A percentile compares a stretch with the other conserved stretches of the same genome.
phyloP scores from a whole-genome alignment of 2,888 invertebrate species.

The Homarus gammarus region DNA sequence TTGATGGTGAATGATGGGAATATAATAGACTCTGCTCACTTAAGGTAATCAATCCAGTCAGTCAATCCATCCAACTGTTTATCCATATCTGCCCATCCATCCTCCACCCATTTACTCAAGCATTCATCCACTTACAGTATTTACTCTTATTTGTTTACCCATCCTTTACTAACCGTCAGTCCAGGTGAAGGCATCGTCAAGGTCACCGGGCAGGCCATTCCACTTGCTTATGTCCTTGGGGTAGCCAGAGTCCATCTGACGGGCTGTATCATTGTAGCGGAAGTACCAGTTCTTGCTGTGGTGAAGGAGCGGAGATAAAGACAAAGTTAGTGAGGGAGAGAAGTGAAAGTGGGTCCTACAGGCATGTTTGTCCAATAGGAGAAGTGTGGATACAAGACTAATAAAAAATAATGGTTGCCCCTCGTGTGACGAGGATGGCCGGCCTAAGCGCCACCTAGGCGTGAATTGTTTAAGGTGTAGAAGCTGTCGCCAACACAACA shows the following conservation, averaged over 20 bases:
- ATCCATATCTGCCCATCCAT: background rate
- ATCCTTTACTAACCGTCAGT: constrained; percentile 85
- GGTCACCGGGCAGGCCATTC: constrained; percentile 92
- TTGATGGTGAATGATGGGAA: background rate
- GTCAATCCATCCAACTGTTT: no score
- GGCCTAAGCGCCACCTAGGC: no score
- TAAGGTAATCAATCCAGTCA: no score
- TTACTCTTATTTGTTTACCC: background rate
- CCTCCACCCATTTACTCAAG: no score
- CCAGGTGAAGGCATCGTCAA: constrained; percentile 95
- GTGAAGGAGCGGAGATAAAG: background rate
- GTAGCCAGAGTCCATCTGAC: constrained; percentile 92
- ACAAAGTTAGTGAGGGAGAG: constrained; percentile 26
- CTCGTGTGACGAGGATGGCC: no score
- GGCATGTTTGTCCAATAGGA: no score
- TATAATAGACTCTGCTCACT: background rate
- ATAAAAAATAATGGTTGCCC: no score
- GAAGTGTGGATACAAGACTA: no score
- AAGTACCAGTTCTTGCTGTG: constrained; percentile 87
- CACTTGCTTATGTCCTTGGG: constrained; percentile 96
- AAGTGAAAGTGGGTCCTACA: background rate
- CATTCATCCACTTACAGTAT: background rate
- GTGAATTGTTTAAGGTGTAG: no score
- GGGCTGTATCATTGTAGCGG: constrained; percentile 89
- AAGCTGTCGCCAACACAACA: no score